Evolutionary conservation across 2,113 vertebrate species (phyloP).

Genomic region (Caranx melampygus): DNA sequence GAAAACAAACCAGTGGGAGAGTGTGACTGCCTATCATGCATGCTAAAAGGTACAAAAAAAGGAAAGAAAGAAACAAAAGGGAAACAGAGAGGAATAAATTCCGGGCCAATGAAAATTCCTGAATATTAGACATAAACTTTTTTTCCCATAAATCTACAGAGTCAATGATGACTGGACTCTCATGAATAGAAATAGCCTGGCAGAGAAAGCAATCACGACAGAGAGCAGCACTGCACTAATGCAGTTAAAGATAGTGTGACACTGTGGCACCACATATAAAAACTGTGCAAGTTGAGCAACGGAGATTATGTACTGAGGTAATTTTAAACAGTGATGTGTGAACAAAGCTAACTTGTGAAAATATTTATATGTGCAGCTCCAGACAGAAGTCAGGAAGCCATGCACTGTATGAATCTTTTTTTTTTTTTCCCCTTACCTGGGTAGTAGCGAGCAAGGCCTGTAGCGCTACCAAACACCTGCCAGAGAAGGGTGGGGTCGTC

Average conservation of each 20-base stretch:
- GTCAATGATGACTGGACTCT: slow-evolving; percentile 64
- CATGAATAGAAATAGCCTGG: slow-evolving; percentile 71
- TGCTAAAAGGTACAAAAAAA: slow-evolving; percentile 40
- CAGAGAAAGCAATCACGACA: slow-evolving; percentile 32
- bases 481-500: slow-evolving; percentile 95
- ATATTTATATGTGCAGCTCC: neutral
- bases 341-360: slow-evolving; percentile 20
- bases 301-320: slow-evolving; percentile 23
- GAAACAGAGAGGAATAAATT: slow-evolving; percentile 38
- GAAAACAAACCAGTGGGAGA: slow-evolving; percentile 41
- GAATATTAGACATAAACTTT: slow-evolving; percentile 65
- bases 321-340: slow-evolving; percentile 34
- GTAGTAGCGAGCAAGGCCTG: slow-evolving; percentile 95
- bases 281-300: slow-evolving; percentile 9
- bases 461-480: slow-evolving; percentile 98
- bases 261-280: slow-evolving; percentile 20
- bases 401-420: neutral
- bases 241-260: slow-evolving; percentile 22
- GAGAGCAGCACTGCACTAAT: neutral
- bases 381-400: too few relatives aligned
- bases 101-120: slow-evolving; percentile 54
- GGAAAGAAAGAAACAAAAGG: slow-evolving; percentile 1
- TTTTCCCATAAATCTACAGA: slow-evolving; percentile 54
- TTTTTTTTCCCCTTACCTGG: slow-evolving; percentile 86
- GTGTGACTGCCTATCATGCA: slow-evolving; percentile 23